Conservation (phyloP, 2,113 vertebrate species). For the Delphinapterus leucas region DNA sequence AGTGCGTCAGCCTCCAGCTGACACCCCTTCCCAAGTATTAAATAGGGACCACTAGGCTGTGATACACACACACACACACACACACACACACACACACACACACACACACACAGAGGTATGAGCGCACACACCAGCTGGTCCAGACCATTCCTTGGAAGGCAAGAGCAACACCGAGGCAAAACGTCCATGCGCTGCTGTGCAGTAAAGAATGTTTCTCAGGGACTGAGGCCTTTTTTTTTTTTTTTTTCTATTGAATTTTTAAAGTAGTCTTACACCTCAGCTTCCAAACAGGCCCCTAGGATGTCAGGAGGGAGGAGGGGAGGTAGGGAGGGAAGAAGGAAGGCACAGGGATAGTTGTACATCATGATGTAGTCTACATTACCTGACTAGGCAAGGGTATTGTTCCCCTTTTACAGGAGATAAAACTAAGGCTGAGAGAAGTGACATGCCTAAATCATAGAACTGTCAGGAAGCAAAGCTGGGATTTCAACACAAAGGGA, state of each 20-base stretch:
- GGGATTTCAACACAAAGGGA: not conserved
- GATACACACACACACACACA: not conserved
- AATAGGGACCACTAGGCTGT: slow-evolving; percentile 48
- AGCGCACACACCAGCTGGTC: slow-evolving; percentile 62
- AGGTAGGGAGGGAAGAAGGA: not conserved
- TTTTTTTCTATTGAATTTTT: not conserved
- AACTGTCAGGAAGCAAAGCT: not conserved
- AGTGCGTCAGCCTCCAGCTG: slow-evolving; percentile 60
- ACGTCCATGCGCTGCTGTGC: slow-evolving; percentile 45
- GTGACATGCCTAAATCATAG: not conserved
- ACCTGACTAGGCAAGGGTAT: not conserved
- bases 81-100: not conserved
- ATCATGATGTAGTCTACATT: not conserved
- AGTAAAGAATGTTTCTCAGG: not conserved
- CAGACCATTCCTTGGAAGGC: slow-evolving; percentile 15
- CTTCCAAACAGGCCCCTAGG: not conserved
- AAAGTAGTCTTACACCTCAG: slow-evolving; percentile 36
- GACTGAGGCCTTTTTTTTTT: not conserved
- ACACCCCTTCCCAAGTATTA: slow-evolving; percentile 66
- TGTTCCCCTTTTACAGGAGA: not conserved
- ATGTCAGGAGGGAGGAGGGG: not conserved
- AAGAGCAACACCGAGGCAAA: not conserved
- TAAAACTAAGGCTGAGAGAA: not conserved
- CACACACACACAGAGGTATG: not conserved
- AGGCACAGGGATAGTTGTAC: not conserved